These are phyloP conservation scores for Sebastes reedi DNA, from an alignment of 2,797 vertebrate genomes.

Conservation along the genomic window DNA sequence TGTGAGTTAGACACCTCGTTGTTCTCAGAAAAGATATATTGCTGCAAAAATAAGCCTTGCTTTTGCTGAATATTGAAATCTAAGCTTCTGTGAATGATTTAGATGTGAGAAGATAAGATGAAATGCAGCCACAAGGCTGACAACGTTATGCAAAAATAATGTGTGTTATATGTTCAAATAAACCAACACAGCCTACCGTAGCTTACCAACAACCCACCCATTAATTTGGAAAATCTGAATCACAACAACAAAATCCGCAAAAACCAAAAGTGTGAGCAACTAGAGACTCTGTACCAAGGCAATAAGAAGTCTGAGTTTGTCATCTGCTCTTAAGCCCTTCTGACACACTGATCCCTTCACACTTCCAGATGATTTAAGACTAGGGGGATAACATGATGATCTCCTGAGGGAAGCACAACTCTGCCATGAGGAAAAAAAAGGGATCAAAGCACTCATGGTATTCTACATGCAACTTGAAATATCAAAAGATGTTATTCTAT, in stretches of 20 bases:
- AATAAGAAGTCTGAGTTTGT: background rate
- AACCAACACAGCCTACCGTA: background rate
- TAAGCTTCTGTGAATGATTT: background rate
- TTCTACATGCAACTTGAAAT: background rate
- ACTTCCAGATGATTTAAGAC: slow-evolving; percentile 19
- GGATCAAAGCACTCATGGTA: background rate
- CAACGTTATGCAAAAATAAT: background rate
- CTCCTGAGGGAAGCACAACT: background rate
- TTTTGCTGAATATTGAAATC: background rate
- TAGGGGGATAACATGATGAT: slow-evolving; percentile 3
- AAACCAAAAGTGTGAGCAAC: background rate
- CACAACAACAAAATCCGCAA: background rate
- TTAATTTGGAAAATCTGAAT: background rate
- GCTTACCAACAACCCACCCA: background rate
- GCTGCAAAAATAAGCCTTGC: background rate
- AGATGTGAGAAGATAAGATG: background rate
- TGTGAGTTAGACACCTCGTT: background rate
- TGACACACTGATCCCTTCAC: slow-evolving; percentile 11
- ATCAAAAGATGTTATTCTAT: background rate
- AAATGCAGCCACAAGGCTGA: background rate
- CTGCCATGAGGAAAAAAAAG: background rate
- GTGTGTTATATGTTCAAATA: background rate
- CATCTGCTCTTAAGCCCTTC: slow-evolving; percentile 7
- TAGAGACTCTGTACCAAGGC: background rate
- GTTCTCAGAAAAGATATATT: background rate